Base-by-base conservation (phyloP, 2,113 vertebrate species). In the Paraplagusia blochii region DNA sequence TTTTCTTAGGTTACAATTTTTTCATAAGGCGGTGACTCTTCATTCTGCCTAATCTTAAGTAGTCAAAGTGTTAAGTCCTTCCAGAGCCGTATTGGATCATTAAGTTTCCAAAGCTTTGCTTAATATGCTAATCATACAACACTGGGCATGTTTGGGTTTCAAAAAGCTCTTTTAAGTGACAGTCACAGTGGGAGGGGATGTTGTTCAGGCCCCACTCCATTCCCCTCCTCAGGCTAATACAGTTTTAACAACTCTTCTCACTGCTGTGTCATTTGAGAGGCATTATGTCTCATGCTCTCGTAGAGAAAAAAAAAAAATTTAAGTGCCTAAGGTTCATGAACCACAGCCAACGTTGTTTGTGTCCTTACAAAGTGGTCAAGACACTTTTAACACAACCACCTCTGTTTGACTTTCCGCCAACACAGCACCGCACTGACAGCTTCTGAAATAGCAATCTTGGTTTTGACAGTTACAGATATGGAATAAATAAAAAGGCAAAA, bases 401-500 rank as follows among this genome's bases (percentile, higher is more conserved):
- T 77, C 82, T 67, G 47, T 81, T 84, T 80, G 72, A 82, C 84
- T 88, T 88, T 88, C 79, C 69, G 67, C 46, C 63, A 72, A 67
- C 73, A 80, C 81, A 85, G 86, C 81, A 87, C 85, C 88, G 80
- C 80, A 42, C 63, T 61, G 69, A 79, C 81, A 78, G 81, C 77
- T 78, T 73, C 80, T 82, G 82, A 87, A 88, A 83, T 82, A 81
- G 81, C 87, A 89, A 89, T 90, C 85, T 90, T 83, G 80, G 73
- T 74, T 82, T 84, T 90, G 87, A 87, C 86, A 89, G 85, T 83
- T 85, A 74, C 74, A 88, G 85, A 89, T 88, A 88, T 87, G 72
- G 77, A 88, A 87, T 87, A 84, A 88, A 88, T 87, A 88, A 87
- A 85, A 85, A 70, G 66, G 77, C 72, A 87, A 82, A 77, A 69